Evolutionary conservation across 2,888 invertebrate species (phyloP).

Genomic region (Drosophila kambysellisi): DNA sequence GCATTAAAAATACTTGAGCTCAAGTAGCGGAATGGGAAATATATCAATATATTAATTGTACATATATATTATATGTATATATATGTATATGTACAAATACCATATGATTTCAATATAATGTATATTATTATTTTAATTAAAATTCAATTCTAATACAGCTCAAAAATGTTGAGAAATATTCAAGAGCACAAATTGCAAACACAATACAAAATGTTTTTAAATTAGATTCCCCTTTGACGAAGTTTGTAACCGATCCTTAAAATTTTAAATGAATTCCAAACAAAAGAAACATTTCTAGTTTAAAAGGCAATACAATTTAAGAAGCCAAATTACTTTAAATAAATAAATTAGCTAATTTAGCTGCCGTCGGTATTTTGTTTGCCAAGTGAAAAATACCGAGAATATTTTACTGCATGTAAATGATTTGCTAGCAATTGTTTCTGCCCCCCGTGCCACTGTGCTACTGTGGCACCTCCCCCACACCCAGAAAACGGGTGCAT

Average conservation of each 20-base stretch:
- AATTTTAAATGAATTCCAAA: neutral
- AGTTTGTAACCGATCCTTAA: neutral
- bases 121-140: neutral
- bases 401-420: constrained; percentile 66
- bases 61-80: neutral
- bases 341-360: neutral
- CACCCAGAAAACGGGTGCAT: constrained; percentile 32
- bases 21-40: neutral
- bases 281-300: neutral
- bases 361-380: neutral
- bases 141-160: neutral
- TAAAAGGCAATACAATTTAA: neutral
- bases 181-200: neutral
- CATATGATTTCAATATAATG: neutral
- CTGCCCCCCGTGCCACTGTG: neutral
- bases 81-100: neutral
- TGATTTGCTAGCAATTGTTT: constrained; percentile 27
- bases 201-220: neutral
- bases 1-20: constrained; percentile 3
- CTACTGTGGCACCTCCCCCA: neutral
- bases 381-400: constrained; percentile 42
- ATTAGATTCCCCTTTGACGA: neutral
- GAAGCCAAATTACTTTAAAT: neutral
- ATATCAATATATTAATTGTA: neutral
- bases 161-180: neutral